Percentiles rank a stretch among this genome's conserved stretches.
These are phyloP conservation scores for Teleogryllus occipitalis DNA, from an alignment of 1,140 invertebrate species.

Conservation along the genomic window DNA sequence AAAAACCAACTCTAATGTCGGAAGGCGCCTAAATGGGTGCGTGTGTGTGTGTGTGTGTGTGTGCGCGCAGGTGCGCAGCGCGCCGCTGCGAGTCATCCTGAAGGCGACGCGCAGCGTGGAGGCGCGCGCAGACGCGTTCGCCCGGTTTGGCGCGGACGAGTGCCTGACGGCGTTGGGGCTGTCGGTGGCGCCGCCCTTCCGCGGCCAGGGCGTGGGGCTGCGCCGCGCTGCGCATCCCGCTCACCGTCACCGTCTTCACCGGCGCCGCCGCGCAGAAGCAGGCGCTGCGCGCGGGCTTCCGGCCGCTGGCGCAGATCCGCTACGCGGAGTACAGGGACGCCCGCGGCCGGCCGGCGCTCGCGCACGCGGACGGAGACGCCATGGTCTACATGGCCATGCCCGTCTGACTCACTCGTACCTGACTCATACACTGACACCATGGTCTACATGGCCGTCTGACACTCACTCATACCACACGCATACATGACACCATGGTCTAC, in stretches of 20 bases:
- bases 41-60: no score
- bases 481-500: no score
- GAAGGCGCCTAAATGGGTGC: no score
- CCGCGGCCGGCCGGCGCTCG: conserved; percentile 22
- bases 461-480: no score
- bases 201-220: conserved; percentile 31
- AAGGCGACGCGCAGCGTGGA: no score
- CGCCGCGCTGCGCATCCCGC: neutral
- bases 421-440: no score
- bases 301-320: conserved; percentile 7
- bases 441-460: no score
- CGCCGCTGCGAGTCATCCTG: no score
- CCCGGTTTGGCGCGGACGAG: conserved; percentile 30
- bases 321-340: conserved; percentile 22
- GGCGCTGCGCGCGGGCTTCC: conserved; percentile 26
- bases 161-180: conserved; percentile 32
- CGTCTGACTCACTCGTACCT: neutral
- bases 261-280: conserved; percentile 25
- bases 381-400: conserved; percentile 27
- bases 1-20: no score
- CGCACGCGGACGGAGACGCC: conserved; percentile 16
- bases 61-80: no score
- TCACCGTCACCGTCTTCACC: conserved; percentile 28
- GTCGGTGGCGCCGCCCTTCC: conserved; percentile 30
- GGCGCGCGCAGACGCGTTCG: conserved; percentile 21